phyloP scores from a whole-genome alignment of 2,888 invertebrate species.

The Cheiracanthium punctorium region DNA sequence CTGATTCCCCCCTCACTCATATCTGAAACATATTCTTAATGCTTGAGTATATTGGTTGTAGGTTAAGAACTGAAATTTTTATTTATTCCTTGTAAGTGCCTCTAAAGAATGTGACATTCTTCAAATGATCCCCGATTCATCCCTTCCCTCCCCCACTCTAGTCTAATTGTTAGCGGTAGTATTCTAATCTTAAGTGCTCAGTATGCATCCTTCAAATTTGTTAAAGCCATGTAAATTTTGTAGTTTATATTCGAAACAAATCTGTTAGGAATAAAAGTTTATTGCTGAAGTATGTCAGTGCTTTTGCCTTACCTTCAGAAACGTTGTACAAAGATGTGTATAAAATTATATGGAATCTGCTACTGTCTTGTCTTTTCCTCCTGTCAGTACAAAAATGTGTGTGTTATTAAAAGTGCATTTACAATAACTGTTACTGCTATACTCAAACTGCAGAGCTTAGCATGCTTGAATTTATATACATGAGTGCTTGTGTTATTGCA shows the following conservation, averaged over 20 bases:
- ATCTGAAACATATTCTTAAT: too few species aligned
- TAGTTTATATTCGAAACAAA: background rate
- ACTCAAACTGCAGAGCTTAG: constrained; percentile 54
- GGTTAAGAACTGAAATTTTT: too few species aligned
- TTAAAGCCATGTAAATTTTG: constrained; percentile 6
- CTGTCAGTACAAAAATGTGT: constrained; percentile 50
- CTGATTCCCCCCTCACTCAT: too few species aligned
- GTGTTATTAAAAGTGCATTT: constrained; percentile 55
- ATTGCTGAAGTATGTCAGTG: constrained; percentile 27
- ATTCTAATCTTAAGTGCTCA: background rate
- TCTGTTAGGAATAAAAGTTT: background rate
- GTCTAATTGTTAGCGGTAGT: too few species aligned
- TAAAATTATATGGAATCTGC: constrained; percentile 40
- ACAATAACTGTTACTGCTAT: constrained; percentile 13
- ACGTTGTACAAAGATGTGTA: constrained; percentile 41
- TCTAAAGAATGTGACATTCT: too few species aligned
- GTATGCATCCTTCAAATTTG: background rate
- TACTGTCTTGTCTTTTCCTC: constrained; percentile 39
- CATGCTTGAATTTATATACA: background rate
- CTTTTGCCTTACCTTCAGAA: constrained; percentile 36
- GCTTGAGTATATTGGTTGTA: too few species aligned
- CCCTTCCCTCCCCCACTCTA: too few species aligned
- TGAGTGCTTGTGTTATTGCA: too few species aligned
- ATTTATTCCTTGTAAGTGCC: too few species aligned
- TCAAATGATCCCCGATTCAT: too few species aligned